Percentiles rank a stretch among this genome's conserved stretches.
Conservation (phyloP, 2,113 vertebrate species). For the Chinchilla lanigera region DNA sequence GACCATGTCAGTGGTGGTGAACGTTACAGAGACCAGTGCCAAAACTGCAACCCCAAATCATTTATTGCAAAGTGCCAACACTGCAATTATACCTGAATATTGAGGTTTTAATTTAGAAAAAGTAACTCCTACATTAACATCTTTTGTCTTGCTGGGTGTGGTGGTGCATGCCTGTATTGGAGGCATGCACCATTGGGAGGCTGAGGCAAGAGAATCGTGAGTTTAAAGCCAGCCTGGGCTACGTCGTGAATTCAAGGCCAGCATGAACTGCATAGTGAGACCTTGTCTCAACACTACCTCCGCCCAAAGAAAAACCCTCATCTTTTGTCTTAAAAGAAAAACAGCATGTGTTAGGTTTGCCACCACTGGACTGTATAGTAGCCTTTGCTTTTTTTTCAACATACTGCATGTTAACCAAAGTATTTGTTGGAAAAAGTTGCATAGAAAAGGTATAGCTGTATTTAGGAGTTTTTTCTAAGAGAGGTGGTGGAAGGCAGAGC, state of each 20-base stretch:
- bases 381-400: not conserved
- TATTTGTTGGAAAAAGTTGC: not conserved
- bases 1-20: not conserved
- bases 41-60: not conserved
- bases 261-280: not conserved
- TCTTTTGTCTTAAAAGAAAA: not conserved
- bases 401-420: not conserved
- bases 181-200: not conserved
- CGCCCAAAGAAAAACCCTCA: not conserved
- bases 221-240: not conserved
- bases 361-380: not conserved
- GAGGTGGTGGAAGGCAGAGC: not conserved
- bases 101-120: not conserved
- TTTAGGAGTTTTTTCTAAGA: not conserved
- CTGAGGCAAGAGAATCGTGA: not conserved
- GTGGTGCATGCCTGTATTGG: not conserved
- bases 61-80: not conserved
- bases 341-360: not conserved
- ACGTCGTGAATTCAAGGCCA: not conserved
- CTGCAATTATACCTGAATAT: not conserved
- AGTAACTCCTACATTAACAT: not conserved
- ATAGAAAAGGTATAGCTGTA: not conserved
- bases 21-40: not conserved
- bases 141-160: not conserved
- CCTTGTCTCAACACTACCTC: not conserved